Base-by-base conservation (phyloP, 2,888 invertebrate genomes). In the Eurytoma adleriae region DNA sequence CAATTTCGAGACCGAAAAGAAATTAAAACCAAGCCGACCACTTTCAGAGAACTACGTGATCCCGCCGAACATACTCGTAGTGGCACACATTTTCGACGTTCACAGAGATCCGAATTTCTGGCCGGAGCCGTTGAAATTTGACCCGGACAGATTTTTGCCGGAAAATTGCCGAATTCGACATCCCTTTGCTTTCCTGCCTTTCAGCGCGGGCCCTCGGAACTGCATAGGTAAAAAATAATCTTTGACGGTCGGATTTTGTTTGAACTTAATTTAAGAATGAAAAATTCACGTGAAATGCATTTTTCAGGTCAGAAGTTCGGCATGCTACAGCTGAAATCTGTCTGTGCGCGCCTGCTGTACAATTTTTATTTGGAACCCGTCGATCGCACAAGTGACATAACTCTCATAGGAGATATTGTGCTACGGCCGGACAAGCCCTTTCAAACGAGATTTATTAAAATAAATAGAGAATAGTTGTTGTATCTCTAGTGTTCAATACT, bases 41-140 rank as follows among this genome's bases (percentile, higher is more conserved):
- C 70, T 61, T 79, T 57, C 24, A 93, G 92, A 91, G 83, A 89
- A 91, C 64, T 91, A 91, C 83, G 81, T 85, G 13, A 84, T 94
- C 69, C 94, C 94, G 0, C 89, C 90, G 59, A 91, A 91, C 5
- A 89, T 92, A 0, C 88, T 90, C 50, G 27, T 92, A 27, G 24
- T 61, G 24, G 20, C 14, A 10, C 1, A 92, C 64, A 92, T 94
- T n/a, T 93, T 90, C 83, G 93, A 94, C 84, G 86, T 94, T 10
- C 95, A 95, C 88, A 92, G 94, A 3, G 92, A 94, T 85, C 92
- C 93, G 0, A 91, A 92, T 40, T 89, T 93, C 76, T 96, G 92
- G 89, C 92, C 93, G 0, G 91, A 95, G 82, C 94, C 95, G 0
- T 90, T 92, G n/a, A 76, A 76, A 27, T 76, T 76, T 27, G 69